phyloP scores from a whole-genome alignment of 2,113 vertebrate species.

The Nothocercus nigrocapillus region DNA sequence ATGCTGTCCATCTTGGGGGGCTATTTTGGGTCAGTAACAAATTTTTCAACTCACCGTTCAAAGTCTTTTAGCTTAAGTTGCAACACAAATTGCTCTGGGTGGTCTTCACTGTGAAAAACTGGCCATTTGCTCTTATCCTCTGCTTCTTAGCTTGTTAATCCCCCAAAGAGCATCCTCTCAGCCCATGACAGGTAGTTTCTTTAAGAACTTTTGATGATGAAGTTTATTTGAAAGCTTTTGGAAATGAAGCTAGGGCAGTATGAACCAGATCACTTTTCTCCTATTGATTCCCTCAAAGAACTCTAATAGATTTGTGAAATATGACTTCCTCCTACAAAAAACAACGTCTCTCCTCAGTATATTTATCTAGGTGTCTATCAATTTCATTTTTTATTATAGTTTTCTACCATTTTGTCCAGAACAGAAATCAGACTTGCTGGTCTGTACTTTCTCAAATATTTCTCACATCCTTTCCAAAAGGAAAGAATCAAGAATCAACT shows the following conservation, averaged over 20 bases:
- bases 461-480: background rate
- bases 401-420: background rate
- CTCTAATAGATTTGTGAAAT: constrained; percentile 52
- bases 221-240: background rate
- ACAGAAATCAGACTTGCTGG: background rate
- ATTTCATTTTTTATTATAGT: background rate
- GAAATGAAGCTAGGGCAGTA: constrained; percentile 19
- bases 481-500: background rate
- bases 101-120: background rate
- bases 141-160: background rate
- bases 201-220: background rate
- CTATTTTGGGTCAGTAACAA: background rate
- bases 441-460: background rate
- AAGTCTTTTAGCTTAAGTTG: background rate
- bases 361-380: constrained; percentile 9
- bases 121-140: background rate
- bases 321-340: constrained; percentile 18
- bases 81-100: background rate
- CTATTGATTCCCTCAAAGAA: constrained; percentile 40
- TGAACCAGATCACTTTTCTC: constrained; percentile 28
- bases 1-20: background rate
- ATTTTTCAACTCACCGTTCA: background rate
- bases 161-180: background rate
- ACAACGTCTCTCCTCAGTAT: background rate
- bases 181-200: background rate